phyloP scores from a whole-genome alignment of 2,113 vertebrate species.

The Potamarius usumacintae region DNA sequence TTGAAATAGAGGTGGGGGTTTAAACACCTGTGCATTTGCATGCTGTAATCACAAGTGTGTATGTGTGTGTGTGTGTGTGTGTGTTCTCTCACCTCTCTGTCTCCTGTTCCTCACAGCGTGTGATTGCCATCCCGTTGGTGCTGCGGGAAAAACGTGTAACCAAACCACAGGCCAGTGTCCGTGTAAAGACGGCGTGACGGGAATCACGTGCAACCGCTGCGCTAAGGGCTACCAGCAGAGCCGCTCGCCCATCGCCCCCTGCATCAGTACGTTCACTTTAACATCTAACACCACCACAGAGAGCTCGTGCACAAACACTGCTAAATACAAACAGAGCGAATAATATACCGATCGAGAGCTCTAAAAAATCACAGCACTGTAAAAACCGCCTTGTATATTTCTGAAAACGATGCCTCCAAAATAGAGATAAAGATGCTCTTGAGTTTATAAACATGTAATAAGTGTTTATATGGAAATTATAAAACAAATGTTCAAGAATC shows the following conservation, averaged over 20 bases:
- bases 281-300: constrained; percentile 26
- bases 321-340: too few species aligned
- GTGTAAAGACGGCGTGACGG: constrained; percentile 98
- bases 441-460: too few species aligned
- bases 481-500: too few species aligned
- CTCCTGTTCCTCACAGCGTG: constrained; percentile 85
- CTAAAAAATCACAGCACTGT: too few species aligned
- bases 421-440: not conserved
- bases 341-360: too few species aligned
- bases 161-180: constrained; percentile 98
- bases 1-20: too few species aligned
- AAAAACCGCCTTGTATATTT: too few species aligned
- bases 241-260: constrained; percentile 96
- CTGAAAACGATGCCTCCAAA: not conserved
- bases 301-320: not conserved
- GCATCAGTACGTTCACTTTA: constrained; percentile 89
- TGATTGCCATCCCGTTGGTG: constrained; percentile 97
- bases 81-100: too few species aligned
- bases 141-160: constrained; percentile 98
- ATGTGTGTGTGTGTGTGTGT: too few species aligned
- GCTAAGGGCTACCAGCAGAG: constrained; percentile 99
- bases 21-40: too few species aligned
- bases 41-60: too few species aligned
- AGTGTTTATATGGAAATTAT: too few species aligned
- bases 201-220: constrained; percentile 97